These are phyloP conservation scores for Drosophila sp. DNA, from an alignment of 1,140 invertebrate species.

Conservation along the genomic window DNA sequence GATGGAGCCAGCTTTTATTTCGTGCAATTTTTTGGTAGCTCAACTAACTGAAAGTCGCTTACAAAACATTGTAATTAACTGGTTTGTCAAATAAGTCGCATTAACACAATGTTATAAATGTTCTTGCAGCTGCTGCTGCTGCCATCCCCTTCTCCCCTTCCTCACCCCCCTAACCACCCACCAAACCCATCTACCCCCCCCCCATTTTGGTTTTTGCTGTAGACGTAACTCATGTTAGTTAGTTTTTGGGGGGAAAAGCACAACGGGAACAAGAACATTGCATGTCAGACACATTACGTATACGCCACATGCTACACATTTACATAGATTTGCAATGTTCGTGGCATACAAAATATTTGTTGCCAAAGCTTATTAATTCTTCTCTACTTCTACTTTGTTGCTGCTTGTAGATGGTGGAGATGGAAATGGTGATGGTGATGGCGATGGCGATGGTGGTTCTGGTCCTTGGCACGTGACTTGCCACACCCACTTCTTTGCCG, in stretches of 20 bases:
- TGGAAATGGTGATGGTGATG: not conserved
- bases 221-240: slow-evolving; percentile 8
- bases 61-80: slow-evolving; percentile 75
- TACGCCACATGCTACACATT: slow-evolving; percentile 72
- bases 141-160: not conserved
- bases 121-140: slow-evolving; percentile 44
- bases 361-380: slow-evolving; percentile 69
- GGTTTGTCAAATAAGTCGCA: slow-evolving; percentile 77
- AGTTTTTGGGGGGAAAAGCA: not conserved
- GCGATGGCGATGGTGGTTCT: not conserved
- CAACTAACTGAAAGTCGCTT: slow-evolving; percentile 24
- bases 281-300: slow-evolving; percentile 69
- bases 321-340: slow-evolving; percentile 68
- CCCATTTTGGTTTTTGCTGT: not conserved
- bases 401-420: not conserved
- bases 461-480: slow-evolving; percentile 17
- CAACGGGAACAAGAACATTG: slow-evolving; percentile 37
- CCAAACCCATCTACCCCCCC: not conserved
- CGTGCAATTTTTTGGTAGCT: slow-evolving; percentile 40
- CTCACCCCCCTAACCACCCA: not conserved
- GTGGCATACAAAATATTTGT: slow-evolving; percentile 49
- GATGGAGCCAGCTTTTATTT: slow-evolving; percentile 43
- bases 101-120: slow-evolving; percentile 78
- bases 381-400: slow-evolving; percentile 44
- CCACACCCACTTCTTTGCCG: slow-evolving; percentile 10